Conservation (phyloP, 2,113 vertebrate species). For the Gnathonemus longibarbis region DNA sequence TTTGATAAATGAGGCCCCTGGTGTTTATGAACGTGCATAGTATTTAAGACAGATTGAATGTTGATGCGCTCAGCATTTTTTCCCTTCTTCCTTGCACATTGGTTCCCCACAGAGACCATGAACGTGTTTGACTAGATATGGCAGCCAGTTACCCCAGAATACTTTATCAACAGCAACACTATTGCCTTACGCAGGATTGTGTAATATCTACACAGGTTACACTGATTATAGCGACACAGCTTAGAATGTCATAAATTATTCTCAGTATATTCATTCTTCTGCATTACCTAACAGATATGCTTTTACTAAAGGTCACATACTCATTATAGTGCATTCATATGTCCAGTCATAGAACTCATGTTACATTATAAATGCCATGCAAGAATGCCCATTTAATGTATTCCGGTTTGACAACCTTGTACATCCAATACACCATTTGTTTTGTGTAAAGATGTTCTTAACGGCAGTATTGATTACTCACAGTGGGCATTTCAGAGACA, state of each 20-base stretch:
- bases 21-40: background rate
- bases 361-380: slow-evolving; percentile 8
- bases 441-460: background rate
- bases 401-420: background rate
- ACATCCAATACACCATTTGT: background rate
- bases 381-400: slow-evolving; percentile 16
- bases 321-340: slow-evolving; percentile 7
- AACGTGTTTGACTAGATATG: background rate
- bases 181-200: background rate
- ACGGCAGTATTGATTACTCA: background rate
- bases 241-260: background rate
- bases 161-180: background rate
- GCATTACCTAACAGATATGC: background rate
- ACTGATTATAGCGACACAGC: background rate
- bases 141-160: background rate
- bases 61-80: background rate
- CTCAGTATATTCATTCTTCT: background rate
- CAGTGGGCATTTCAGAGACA: background rate
- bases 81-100: background rate
- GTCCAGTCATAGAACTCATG: slow-evolving; percentile 1
- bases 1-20: background rate
- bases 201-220: background rate
- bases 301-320: background rate
- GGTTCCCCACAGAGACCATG: background rate
- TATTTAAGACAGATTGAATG: background rate